Evolutionary conservation across 2,888 invertebrate species (phyloP), one percentile per base, ranked within the genome.

Genomic region (Baronia brevicornis): DNA sequence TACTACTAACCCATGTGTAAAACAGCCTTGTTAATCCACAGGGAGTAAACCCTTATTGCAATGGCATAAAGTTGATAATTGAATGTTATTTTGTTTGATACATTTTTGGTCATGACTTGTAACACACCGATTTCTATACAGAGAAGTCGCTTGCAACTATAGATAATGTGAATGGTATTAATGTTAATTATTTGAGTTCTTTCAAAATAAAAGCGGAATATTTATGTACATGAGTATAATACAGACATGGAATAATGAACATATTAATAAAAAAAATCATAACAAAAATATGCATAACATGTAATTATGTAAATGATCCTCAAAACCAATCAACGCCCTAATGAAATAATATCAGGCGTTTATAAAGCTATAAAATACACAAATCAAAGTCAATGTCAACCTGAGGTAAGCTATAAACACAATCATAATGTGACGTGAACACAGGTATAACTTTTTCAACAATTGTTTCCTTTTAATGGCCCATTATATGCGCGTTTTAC

Each of bases 381-480:
- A 78, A 84, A 80, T 79, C 77, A 82, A 78, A 78, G 78, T 80
- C 82, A 82, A 80, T 82, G 82, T 79, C 80, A 79, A 75, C 74
- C 63, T 75, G 77, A 77, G 78, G 75, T 75, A 68, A 61, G 74
- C 69, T 67, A 68, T 82, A 77, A 82, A 78, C 58, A 77, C 75
- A 80, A 77, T 80, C 80, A 82, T 82, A 80, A 84, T 80, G 66
- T 77, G 77, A 78, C 80, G 79, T 62, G 70, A 74, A 66, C 71
- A 75, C 75, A 74, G 79, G 72, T 80, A 77, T 79, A 79, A 84
- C 78, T 82, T 84, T 84, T 84, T 82, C 70, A 82, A 80, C 82
- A 82, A 84, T 82, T 80, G 82, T 84, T 82, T 80, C 75, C 71
- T 71, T 80, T 82, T 82, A 82, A 84, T 82, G 75, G 80, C 62